Percentiles rank a stretch among this genome's conserved stretches.
Evolutionary conservation across 2,113 vertebrate species (phyloP).

Genomic region (Candoia aspera): DNA sequence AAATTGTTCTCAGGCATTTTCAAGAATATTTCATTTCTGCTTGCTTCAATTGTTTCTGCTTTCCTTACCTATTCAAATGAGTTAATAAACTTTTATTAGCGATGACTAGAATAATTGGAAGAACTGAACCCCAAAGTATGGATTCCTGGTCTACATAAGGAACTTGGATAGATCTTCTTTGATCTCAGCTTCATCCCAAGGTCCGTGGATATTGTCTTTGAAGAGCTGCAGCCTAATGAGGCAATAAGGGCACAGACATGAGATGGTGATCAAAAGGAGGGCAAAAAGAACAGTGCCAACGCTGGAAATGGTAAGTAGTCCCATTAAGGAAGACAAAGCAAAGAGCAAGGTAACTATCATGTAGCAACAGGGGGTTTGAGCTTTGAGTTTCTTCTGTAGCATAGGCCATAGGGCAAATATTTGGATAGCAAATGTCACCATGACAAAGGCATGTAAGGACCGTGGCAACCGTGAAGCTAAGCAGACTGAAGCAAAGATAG

Average conservation of each 20-base stretch:
- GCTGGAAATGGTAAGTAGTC: slow-evolving; percentile 77
- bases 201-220: slow-evolving; percentile 97
- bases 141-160: slow-evolving; percentile 66
- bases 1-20: not conserved
- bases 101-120: not conserved
- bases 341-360: slow-evolving; percentile 81
- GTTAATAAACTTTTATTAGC: not conserved
- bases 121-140: not conserved
- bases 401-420: slow-evolving; percentile 97
- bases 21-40: not conserved
- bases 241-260: slow-evolving; percentile 87
- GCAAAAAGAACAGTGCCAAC: slow-evolving; percentile 84
- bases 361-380: slow-evolving; percentile 74
- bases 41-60: not conserved
- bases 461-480: slow-evolving; percentile 91
- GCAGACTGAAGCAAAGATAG: slow-evolving; percentile 94
- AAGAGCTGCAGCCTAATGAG: slow-evolving; percentile 88
- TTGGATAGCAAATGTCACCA: slow-evolving; percentile 92
- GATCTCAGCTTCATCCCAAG: slow-evolving; percentile 98
- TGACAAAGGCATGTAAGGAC: slow-evolving; percentile 89
- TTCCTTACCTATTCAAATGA: not conserved
- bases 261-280: slow-evolving; percentile 79
- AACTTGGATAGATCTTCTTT: slow-evolving; percentile 90
- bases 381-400: slow-evolving; percentile 88
- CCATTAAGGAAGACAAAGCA: slow-evolving; percentile 75